Evolutionary conservation across 2,113 vertebrate genomes (phyloP).

Genomic region (Hyperopisus bebe): DNA sequence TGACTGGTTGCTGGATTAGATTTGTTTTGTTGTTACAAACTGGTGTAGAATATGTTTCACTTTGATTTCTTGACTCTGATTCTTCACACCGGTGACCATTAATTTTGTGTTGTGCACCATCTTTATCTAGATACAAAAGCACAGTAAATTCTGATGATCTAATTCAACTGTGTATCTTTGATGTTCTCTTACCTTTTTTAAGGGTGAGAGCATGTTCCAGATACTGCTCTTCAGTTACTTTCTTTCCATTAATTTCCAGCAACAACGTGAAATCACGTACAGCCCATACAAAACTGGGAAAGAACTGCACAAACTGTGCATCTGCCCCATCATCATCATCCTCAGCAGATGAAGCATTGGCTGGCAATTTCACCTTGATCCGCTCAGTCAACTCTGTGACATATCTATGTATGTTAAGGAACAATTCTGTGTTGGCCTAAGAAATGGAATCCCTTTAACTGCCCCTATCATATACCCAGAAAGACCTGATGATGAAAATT

Average conservation of each 20-base stretch:
- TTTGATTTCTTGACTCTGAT: not conserved
- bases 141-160: not conserved
- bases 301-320: conserved; percentile 32
- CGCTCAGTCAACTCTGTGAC: conserved; percentile 33
- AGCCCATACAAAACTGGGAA: conserved; percentile 42
- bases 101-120: not conserved
- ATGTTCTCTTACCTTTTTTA: conserved; percentile 32
- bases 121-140: not conserved
- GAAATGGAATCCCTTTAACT: not conserved
- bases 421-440: not conserved
- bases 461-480: not conserved
- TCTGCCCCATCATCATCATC: conserved; percentile 12
- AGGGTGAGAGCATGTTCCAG: conserved; percentile 46
- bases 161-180: not conserved
- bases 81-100: not conserved
- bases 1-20: not conserved
- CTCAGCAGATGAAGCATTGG: not conserved
- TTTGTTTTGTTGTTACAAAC: not conserved
- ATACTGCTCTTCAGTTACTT: conserved; percentile 42
- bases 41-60: not conserved
- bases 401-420: conserved; percentile 33
- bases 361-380: conserved; percentile 31
- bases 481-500: not conserved
- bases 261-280: conserved; percentile 41
- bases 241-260: conserved; percentile 26